Evolutionary conservation across 2,113 vertebrate species (phyloP), one percentile per base, ranked within the genome.

Genomic region (Turnix velox): DNA sequence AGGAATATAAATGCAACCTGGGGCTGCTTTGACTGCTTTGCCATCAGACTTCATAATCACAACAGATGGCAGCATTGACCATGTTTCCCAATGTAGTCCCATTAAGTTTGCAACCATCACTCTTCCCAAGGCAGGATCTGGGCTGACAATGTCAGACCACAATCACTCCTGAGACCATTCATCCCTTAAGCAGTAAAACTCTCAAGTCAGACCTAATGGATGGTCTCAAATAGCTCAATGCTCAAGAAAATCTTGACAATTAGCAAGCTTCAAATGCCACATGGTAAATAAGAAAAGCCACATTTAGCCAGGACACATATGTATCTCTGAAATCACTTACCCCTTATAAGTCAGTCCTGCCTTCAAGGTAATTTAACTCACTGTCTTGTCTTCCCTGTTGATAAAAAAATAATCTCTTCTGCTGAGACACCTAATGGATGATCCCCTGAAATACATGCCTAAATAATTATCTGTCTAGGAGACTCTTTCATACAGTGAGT

Each of bases 381-480:
- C 78, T 85, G 84, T 67, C 92, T 79, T 89, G 62, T 79, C 81
- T 89, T 90, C 78, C 40, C 74, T 91, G 62, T 92, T 92, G 95
- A 94, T 95, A 77, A 92, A 91, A 95, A 93, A 95, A 93, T 54
- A 89, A 93, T 91, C 91, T 91, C 51, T 89, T 95, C 81, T 81
- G 91, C 89, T 87, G 92, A 92, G 91, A 93, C 87, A 95, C 95
- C 87, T 93, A 95, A 96, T 33, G 68, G 94, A 92, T 96, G 87
- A 96, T 95, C 81, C 81, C 52, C 80, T 95, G 91, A 94, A 94
- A 96, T 92, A 91, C 84, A 91, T 93, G 84, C 92, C 89, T 87
- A 93, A 96, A 96, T 94, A 94, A 94, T 95, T 96, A 85, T 94
- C 91, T 93, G 81, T 95, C 92, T 94, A 76, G 87, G 63, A 96